These are phyloP conservation scores for Rutilus rutilus DNA, from an alignment of 2,113 vertebrate species.

Conservation along the genomic window DNA sequence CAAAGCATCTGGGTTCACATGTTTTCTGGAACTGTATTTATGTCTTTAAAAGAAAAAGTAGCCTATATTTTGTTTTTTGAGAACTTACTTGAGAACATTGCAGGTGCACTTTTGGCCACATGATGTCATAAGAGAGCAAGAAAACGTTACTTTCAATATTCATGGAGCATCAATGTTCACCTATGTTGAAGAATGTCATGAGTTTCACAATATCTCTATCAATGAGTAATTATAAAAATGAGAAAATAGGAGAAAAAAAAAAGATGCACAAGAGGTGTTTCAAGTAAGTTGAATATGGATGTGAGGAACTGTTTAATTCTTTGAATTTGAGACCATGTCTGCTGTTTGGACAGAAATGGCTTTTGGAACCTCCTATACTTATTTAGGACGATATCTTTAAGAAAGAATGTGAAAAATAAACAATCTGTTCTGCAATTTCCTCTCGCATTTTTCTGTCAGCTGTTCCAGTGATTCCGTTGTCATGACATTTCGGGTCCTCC, in stretches of 20 bases:
- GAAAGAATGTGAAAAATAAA: background rate
- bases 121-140: slow-evolving; percentile 31
- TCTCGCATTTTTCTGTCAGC: background rate
- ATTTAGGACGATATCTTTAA: background rate
- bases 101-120: slow-evolving; percentile 14
- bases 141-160: background rate
- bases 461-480: background rate
- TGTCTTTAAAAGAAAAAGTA: too few species aligned
- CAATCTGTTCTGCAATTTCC: background rate
- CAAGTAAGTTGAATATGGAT: background rate
- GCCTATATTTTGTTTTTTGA: background rate
- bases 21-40: too few species aligned
- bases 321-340: background rate
- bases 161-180: background rate
- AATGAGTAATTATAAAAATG: background rate
- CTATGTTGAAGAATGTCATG: background rate
- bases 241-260: background rate
- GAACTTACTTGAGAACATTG: background rate
- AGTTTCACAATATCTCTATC: background rate
- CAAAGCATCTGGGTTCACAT: too few species aligned
- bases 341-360: background rate
- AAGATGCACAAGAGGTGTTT: background rate
- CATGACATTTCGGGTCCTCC: too few species aligned
- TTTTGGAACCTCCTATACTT: too few species aligned
- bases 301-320: background rate